phyloP scores from a whole-genome alignment of 2,113 vertebrate species.

The Trichomycterus rosablanca region DNA sequence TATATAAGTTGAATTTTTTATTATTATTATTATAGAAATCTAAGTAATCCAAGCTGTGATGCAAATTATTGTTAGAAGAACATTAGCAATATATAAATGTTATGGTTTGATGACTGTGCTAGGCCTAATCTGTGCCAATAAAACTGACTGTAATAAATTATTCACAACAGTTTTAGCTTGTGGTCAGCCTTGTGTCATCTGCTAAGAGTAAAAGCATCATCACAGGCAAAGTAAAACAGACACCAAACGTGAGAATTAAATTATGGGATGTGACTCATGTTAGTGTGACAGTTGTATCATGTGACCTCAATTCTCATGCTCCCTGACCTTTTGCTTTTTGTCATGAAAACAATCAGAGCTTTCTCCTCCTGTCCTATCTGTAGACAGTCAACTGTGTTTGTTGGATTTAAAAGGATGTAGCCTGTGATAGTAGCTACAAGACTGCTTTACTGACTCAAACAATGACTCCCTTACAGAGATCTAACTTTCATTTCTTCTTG shows the following conservation, averaged over 20 bases:
- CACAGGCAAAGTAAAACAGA: conserved; percentile 14
- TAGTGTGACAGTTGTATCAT: conserved; percentile 32
- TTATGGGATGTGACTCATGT: conserved; percentile 42
- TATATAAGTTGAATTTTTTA: no score
- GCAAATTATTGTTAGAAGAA: no score
- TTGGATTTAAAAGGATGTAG: conserved; percentile 19
- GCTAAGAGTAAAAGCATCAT: conserved; percentile 12
- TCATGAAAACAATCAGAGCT: conserved; percentile 36
- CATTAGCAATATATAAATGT: no score
- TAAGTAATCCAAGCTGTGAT: no score
- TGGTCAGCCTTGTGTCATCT: not conserved
- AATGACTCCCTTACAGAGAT: no score
- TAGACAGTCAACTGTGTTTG: conserved; percentile 21
- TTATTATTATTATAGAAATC: no score
- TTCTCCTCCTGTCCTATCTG: conserved; percentile 23
- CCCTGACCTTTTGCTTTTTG: conserved; percentile 32
- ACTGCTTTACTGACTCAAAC: no score
- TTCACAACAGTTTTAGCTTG: no score
- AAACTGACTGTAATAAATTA: no score
- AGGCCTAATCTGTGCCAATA: no score
- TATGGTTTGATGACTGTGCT: no score
- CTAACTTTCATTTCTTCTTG: no score
- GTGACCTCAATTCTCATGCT: conserved; percentile 34
- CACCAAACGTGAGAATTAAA: conserved; percentile 36
- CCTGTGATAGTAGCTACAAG: not conserved